phyloP scores from a whole-genome alignment of 2,888 invertebrate species.

The Invenusta paracnida region DNA sequence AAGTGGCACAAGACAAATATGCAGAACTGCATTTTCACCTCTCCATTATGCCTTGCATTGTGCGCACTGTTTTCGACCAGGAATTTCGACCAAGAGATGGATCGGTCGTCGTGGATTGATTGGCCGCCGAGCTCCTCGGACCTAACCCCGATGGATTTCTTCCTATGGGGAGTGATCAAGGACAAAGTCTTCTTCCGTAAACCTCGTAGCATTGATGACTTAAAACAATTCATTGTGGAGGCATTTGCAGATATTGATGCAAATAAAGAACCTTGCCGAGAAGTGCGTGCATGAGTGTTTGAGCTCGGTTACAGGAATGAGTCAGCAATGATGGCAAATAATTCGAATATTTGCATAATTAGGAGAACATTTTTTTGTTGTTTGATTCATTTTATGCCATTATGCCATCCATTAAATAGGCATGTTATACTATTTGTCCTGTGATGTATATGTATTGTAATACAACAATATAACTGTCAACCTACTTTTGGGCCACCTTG shows the following conservation, averaged over 20 bases:
- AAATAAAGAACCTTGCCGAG: neutral
- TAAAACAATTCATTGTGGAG: neutral
- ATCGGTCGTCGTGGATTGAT: constrained; percentile 2
- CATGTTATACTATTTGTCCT: neutral
- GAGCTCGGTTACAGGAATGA: neutral
- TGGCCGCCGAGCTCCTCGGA: neutral
- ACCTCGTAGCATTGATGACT: neutral
- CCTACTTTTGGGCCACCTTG: no score
- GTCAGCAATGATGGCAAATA: no score
- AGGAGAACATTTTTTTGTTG: neutral
- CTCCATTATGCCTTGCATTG: neutral
- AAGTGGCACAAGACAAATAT: neutral
- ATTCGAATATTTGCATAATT: neutral
- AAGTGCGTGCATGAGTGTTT: neutral
- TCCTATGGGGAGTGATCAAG: constrained; percentile 9
- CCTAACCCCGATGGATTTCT: constrained; percentile 8
- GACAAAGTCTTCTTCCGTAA: neutral
- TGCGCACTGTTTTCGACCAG: no score
- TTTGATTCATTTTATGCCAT: neutral
- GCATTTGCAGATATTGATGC: neutral
- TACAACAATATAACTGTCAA: neutral
- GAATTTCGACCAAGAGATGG: constrained; percentile 11
- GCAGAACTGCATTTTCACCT: neutral
- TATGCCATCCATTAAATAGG: neutral
- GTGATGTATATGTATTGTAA: neutral